Evolutionary conservation across 2,888 invertebrate genomes (phyloP), one percentile per base, ranked within the genome.

Genomic region (Cephus sareptanus): DNA sequence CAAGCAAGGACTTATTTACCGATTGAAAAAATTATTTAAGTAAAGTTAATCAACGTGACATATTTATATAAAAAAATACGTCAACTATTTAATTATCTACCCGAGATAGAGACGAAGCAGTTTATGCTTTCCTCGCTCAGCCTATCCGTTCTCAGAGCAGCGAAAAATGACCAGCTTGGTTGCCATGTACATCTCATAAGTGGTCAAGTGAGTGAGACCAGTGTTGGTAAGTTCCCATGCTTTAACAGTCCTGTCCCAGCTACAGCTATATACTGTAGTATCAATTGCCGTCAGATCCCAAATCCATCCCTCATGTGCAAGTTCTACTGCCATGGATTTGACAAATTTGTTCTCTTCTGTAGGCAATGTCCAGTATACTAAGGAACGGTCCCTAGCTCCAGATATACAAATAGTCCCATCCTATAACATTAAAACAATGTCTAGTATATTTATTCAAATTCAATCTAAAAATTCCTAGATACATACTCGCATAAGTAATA

Each of bases 221-320:
- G 91, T 87, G 69, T 87, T 87, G 69, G 93, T 88, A 15, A 89
- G 81, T 80, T 93, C 92, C 94, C 94, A 94, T 4, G 93, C 92
- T 88, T 94, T 94, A 0, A 94, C 93, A 69, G 92, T 93, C 79
- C 93, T 92, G 86, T 94, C 94, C 94, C 94, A 94, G 68, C 94
- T 94, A 31, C 94, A 94, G 68, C 94, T 94, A 84, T 93, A 94
- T 71, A 94, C 85, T 75, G 91, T 92, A 9, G 92, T 87, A 33
- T 93, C 91, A 80, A 91, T 89, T 33, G 93, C 90, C 6, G 94
- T 92, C 37, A 94, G 88, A 83, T 93, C 94, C 94, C 94, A 94
- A 13, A 95, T 93, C 95, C 94, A 95, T 71, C 95, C 95, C 0
- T 92, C 90, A 83, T 95, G 94, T 2, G 94, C 94, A 85, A 92